phyloP scores from a whole-genome alignment of 1,140 invertebrate species.

The Nasonia longicornis region DNA sequence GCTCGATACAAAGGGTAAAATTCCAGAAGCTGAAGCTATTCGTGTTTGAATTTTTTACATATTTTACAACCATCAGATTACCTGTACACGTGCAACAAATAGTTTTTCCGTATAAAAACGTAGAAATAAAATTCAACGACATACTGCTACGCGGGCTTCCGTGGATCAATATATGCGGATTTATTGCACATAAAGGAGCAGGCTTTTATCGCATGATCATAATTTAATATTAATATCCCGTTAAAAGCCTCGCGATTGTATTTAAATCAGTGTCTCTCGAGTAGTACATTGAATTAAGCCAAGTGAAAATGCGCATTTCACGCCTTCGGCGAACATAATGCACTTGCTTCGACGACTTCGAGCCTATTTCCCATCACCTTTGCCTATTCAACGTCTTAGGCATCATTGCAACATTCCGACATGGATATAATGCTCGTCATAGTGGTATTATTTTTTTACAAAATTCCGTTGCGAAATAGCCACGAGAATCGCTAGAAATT shows the following conservation, averaged over 20 bases:
- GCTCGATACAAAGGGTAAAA: too few relatives aligned
- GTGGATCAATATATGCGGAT: too few relatives aligned
- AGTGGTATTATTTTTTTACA: too few relatives aligned
- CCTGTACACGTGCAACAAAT: too few relatives aligned
- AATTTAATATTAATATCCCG: constrained; percentile 12
- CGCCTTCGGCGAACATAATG: not conserved
- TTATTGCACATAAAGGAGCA: not conserved
- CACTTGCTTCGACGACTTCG: not conserved
- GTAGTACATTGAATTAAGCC: not conserved
- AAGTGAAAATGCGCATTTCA: not conserved
- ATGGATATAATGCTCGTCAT: too few relatives aligned
- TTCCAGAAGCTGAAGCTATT: too few relatives aligned
- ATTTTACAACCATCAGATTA: too few relatives aligned
- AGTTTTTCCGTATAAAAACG: not conserved
- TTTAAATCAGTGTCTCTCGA: constrained; percentile 11
- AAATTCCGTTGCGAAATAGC: too few relatives aligned
- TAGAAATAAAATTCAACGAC: not conserved
- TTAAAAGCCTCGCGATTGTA: constrained; percentile 14
- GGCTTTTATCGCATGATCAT: not conserved
- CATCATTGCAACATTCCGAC: not conserved
- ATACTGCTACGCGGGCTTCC: not conserved
- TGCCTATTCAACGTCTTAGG: not conserved
- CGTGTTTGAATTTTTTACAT: too few relatives aligned
- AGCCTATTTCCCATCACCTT: constrained; percentile 10
- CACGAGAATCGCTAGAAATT: too few relatives aligned